Conservation (phyloP, 2,113 vertebrate genomes). For the Rhinoderma darwinii region DNA sequence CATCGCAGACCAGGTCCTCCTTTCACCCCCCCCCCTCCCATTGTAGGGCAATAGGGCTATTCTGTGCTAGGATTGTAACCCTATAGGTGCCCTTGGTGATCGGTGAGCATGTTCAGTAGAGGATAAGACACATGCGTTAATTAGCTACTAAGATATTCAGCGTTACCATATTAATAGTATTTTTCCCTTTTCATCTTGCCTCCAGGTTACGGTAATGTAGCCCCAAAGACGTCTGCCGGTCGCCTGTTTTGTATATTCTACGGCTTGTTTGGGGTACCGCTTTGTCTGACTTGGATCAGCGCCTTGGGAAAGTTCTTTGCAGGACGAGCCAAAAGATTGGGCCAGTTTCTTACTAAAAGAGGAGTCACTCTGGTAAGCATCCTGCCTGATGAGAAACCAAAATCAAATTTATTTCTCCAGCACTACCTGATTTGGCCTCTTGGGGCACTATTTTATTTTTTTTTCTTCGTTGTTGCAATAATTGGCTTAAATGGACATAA, state of each 20-base stretch:
- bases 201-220: constrained; percentile 94
- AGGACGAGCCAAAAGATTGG: constrained; percentile 92
- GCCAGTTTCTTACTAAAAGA: constrained; percentile 91
- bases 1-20: too few relatives aligned
- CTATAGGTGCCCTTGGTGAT: too few relatives aligned
- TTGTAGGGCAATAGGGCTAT: too few relatives aligned
- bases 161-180: neutral
- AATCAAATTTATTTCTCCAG: neutral
- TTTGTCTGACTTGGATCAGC: constrained; percentile 97
- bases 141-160: too few relatives aligned
- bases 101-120: too few relatives aligned
- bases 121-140: too few relatives aligned
- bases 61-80: too few relatives aligned
- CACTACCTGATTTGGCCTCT: neutral
- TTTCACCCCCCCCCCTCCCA: too few relatives aligned
- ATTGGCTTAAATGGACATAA: too few relatives aligned
- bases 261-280: constrained; percentile 92
- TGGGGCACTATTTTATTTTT: too few relatives aligned
- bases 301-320: constrained; percentile 98
- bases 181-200: neutral
- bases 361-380: constrained; percentile 87
- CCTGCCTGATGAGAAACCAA: too few relatives aligned
- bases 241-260: constrained; percentile 97
- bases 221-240: constrained; percentile 90
- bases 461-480: too few relatives aligned